Evolutionary conservation across 2,888 invertebrate genomes (phyloP).

Genomic region (Serrognathus titanus): DNA sequence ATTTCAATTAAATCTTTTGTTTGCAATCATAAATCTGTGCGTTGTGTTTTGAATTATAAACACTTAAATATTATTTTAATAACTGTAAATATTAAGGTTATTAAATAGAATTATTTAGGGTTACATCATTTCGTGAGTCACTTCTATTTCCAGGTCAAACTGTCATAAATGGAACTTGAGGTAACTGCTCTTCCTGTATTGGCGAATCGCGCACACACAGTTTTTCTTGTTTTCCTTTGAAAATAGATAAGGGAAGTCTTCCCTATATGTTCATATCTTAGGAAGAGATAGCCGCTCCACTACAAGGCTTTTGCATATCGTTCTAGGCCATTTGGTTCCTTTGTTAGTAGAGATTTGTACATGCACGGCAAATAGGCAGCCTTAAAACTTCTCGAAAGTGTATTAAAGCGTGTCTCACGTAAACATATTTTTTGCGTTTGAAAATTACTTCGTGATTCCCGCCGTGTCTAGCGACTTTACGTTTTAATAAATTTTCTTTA

Average conservation of each 20-base stretch:
- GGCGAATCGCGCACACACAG: neutral
- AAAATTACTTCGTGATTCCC: constrained; percentile 1
- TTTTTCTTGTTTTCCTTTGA: constrained; percentile 14
- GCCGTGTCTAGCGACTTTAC: neutral
- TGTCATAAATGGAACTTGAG: no score
- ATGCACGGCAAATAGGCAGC: neutral
- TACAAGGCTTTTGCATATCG: constrained; percentile 11
- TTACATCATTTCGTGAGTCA: no score
- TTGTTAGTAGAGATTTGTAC: constrained; percentile 10
- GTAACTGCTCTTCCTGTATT: neutral
- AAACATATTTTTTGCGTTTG: neutral
- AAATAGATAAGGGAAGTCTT: constrained; percentile 15
- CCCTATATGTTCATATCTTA: constrained; percentile 10
- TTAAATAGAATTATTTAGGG: no score
- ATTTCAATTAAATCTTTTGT: no score
- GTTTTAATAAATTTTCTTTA: constrained; percentile 2
- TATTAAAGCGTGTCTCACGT: no score
- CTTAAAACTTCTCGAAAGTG: no score
- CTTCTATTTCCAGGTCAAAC: no score
- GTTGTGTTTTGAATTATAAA: no score
- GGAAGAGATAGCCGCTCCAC: constrained; percentile 12
- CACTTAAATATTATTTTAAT: no score
- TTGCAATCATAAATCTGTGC: no score
- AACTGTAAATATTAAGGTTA: no score
- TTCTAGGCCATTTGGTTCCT: constrained; percentile 16